A percentile compares a stretch with the other conserved stretches of the same genome.
Conservation (phyloP, 2,888 invertebrate genomes). For the Apantesis nais region DNA sequence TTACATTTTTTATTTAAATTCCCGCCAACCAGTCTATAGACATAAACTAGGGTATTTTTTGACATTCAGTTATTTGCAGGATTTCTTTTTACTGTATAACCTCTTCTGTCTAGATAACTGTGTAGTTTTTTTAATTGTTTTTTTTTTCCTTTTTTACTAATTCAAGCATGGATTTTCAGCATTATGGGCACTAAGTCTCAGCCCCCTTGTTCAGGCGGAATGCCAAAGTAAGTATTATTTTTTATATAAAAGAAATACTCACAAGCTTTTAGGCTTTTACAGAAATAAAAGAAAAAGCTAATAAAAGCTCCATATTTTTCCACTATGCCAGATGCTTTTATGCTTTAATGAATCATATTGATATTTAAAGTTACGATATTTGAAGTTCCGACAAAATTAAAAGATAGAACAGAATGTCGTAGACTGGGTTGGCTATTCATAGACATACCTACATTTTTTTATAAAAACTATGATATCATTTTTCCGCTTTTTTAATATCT, state of each 20-base stretch:
- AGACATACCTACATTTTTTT: slow-evolving; percentile 17
- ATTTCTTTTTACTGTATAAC: slow-evolving; percentile 49
- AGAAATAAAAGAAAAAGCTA: slow-evolving; percentile 50
- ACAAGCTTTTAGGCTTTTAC: slow-evolving; percentile 63
- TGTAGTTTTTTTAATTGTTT: slow-evolving; percentile 60
- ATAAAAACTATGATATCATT: slow-evolving; percentile 12
- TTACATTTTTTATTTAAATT: slow-evolving; percentile 27
- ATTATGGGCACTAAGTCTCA: slow-evolving; percentile 82
- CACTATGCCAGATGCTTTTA: slow-evolving; percentile 38
- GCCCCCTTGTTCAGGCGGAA: slow-evolving; percentile 83
- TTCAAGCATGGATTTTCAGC: slow-evolving; percentile 85
- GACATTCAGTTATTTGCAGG: slow-evolving; percentile 80
- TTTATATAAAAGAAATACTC: slow-evolving; percentile 47
- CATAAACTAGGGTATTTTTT: slow-evolving; percentile 28
- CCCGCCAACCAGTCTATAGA: slow-evolving; percentile 65
- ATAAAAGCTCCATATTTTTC: slow-evolving; percentile 40
- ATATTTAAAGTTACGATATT: too few species aligned
- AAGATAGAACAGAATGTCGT: slow-evolving; percentile 52
- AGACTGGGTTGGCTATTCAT: slow-evolving; percentile 60
- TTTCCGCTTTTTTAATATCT: slow-evolving; percentile 22
- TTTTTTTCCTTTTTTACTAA: slow-evolving; percentile 75
- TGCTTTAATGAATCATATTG: slow-evolving; percentile 50
- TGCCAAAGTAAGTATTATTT: slow-evolving; percentile 82
- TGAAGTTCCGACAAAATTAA: slow-evolving; percentile 10
- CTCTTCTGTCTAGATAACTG: slow-evolving; percentile 58